A percentile compares a stretch with the other conserved stretches of the same genome.
Evolutionary conservation across 2,888 invertebrate genomes (phyloP).

Genomic region (Drosophila ustulata): DNA sequence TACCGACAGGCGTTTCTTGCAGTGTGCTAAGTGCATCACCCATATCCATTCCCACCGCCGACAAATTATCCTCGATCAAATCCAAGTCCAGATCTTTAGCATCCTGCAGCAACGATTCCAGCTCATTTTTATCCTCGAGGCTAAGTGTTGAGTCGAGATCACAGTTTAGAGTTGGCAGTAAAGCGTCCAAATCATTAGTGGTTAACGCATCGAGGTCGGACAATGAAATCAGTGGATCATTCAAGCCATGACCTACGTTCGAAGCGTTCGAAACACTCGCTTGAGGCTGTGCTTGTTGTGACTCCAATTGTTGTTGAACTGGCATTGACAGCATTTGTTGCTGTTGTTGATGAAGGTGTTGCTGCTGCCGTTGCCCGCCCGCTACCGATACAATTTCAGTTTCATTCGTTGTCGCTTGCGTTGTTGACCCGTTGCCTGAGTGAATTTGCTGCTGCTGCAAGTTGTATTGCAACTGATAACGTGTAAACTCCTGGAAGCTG

Average conservation of each 20-base stretch:
- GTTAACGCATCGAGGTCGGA: constrained; percentile 84
- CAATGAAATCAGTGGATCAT: constrained; percentile 78
- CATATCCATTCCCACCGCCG: constrained; percentile 83
- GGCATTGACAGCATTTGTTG: constrained; percentile 31
- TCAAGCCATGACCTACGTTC: constrained; percentile 52
- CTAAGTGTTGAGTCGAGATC: constrained; percentile 86
- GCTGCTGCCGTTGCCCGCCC: constrained; percentile 50
- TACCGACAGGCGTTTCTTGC: constrained; percentile 55
- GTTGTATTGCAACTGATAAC: constrained; percentile 88
- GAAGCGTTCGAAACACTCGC: constrained; percentile 30
- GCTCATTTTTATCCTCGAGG: constrained; percentile 84
- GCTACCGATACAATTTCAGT: constrained; percentile 27
- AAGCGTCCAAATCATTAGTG: constrained; percentile 88
- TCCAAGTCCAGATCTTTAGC: constrained; percentile 85
- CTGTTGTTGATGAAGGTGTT: constrained; percentile 29
- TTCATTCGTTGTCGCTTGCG: constrained; percentile 33
- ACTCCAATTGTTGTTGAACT: constrained; percentile 31
- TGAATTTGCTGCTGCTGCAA: constrained; percentile 85
- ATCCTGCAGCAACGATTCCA: constrained; percentile 84
- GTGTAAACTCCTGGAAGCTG: constrained; percentile 88
- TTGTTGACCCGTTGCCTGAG: constrained; percentile 82
- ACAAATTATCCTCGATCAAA: constrained; percentile 85
- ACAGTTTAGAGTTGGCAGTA: constrained; percentile 87
- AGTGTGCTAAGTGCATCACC: constrained; percentile 72
- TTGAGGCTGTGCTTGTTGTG: constrained; percentile 29